phyloP scores from a whole-genome alignment of 2,888 invertebrate genomes.

The Parnassius glacialis region DNA sequence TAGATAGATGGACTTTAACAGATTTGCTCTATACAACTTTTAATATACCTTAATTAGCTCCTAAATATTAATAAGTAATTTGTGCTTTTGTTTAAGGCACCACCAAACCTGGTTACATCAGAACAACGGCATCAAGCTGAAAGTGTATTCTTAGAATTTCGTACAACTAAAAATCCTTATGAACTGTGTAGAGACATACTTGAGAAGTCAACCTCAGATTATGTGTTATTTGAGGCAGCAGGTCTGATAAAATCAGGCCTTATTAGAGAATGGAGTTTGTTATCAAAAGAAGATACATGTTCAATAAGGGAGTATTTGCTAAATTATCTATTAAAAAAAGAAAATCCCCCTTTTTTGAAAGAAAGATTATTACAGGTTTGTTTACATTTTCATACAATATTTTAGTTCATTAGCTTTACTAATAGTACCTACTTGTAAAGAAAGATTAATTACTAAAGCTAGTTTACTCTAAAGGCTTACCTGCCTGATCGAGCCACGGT shows the following conservation, averaged over 20 bases:
- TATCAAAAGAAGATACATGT: conserved; percentile 85
- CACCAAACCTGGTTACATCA: conserved; percentile 87
- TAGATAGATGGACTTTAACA: too few relatives aligned
- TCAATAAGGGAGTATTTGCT: conserved; percentile 89
- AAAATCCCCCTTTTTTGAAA: conserved; percentile 87
- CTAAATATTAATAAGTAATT: too few relatives aligned
- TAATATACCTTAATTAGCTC: too few relatives aligned
- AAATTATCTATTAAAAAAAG: conserved; percentile 86
- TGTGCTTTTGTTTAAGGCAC: conserved; percentile 81
- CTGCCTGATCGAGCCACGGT: too few relatives aligned
- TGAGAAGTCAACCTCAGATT: conserved; percentile 86
- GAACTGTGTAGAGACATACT: conserved; percentile 89
- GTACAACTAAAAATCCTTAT: conserved; percentile 91
- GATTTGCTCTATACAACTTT: too few relatives aligned
- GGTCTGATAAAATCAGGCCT: conserved; percentile 90
- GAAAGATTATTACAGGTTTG: conserved; percentile 85
- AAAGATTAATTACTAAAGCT: too few relatives aligned
- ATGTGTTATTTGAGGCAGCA: conserved; percentile 93
- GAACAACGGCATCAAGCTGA: conserved; percentile 93
- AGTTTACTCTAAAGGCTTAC: too few relatives aligned
- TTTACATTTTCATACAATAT: too few relatives aligned
- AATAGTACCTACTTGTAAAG: too few relatives aligned
- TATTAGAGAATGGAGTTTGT: conserved; percentile 90
- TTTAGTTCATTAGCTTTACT: too few relatives aligned
- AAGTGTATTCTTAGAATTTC: conserved; percentile 88